Base-by-base conservation (phyloP, 2,113 vertebrate species). In the Cololabis saira region DNA sequence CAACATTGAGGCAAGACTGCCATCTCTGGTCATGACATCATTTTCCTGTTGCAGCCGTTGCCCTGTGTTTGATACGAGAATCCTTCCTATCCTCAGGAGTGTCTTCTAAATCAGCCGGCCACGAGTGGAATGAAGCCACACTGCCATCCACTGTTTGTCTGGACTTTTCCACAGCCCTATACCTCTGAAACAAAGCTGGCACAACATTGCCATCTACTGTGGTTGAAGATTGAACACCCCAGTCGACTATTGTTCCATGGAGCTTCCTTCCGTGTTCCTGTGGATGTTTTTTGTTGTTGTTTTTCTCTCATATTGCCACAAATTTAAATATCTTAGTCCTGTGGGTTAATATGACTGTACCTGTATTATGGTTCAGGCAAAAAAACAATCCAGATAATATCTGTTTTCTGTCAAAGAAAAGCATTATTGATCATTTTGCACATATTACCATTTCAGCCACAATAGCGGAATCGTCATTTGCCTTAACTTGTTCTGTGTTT, bases 71-170 rank as follows among this genome's bases (percentile, higher is more conserved):
- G 76, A 43, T 14, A 11, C 68, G 67, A 69, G 78, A 82, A 81
- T 75, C 67, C 56, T 68, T 61, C 5, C 8, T 57, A 64, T 74
- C 27, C 68, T 60, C 73, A 17, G 17, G 74, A 74, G 82, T 68
- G 68, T 71, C 77, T 75, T 73, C 76, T 76, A 18, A 65, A 71
- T 71, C 63, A 75, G 33, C 54, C 59, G n/a, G n/a, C n/a, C n/a
- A 16, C 22, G 37, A 12, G 70, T 37, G 64, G 69, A 62, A 75
- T 74, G 78, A 77, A 84, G 69, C 71, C 55, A 71, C 61, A 85
- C 85, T 89, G 87, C 90, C 90, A 90, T 73, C 90, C 87, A 79
- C 81, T 76, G 90, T 42, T 77, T 33, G 30, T 5, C 51, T 72
- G 66, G 71, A 80, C 69, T 40, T 66, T 33, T 50, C 13, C 47